A percentile compares a stretch with the other conserved stretches of the same genome.
Evolutionary conservation across 2,113 vertebrate species (phyloP).

Genomic region (Antechinus stuartii): DNA sequence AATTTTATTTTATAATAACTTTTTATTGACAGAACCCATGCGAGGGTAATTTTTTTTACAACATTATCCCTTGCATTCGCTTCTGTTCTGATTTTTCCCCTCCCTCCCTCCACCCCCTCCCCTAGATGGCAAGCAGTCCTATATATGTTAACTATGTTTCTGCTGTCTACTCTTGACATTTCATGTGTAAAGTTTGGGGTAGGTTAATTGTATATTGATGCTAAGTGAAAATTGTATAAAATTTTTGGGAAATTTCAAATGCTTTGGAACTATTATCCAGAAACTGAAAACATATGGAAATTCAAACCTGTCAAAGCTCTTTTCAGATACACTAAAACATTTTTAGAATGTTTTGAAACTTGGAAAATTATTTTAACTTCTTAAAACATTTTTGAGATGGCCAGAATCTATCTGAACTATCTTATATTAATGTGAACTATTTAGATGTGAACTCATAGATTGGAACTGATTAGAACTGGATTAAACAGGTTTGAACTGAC

Average conservation of each 20-base stretch:
- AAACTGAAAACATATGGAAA: background rate
- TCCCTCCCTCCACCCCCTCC: too few relatives aligned
- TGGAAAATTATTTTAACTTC: background rate
- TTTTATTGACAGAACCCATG: too few relatives aligned
- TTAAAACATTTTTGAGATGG: background rate
- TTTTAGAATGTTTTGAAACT: background rate
- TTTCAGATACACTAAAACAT: background rate
- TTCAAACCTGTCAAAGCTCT: background rate
- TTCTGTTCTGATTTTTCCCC: too few relatives aligned
- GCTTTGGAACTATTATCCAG: background rate
- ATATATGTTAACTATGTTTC: too few relatives aligned
- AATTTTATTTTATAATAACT: too few relatives aligned
- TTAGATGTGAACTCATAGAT: background rate
- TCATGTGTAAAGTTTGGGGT: background rate
- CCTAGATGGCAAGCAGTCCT: too few relatives aligned
- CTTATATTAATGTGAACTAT: background rate
- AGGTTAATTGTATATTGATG: background rate
- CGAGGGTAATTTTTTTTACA: too few relatives aligned
- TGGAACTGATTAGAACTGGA: background rate
- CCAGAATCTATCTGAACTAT: background rate
- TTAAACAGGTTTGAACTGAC: background rate
- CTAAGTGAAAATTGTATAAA: background rate
- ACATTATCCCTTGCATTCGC: too few relatives aligned
- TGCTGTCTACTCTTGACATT: background rate
- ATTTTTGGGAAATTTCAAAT: background rate